Base-by-base conservation (phyloP, 2,888 invertebrate genomes). In the Bombyx huttoni region DNA sequence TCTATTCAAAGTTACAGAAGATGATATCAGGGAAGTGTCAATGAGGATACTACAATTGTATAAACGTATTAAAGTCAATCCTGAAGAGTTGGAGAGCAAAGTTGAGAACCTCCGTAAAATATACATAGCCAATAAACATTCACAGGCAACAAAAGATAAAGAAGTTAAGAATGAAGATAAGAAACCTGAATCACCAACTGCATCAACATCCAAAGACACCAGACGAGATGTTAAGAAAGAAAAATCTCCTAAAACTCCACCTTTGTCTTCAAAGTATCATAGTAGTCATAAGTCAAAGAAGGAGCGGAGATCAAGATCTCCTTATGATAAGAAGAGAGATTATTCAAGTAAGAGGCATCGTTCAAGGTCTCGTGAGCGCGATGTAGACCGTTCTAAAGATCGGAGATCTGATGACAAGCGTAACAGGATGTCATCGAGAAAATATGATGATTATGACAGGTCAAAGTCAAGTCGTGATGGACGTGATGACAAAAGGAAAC, bases 11-110 rank as follows among this genome's bases (percentile, higher is more conserved):
- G 96, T 96, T 0, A 89, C 91, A 0, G 96, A 97, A 80, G 91
- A 91, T 35, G 93, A 96, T 59, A 94, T 99, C 3, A 89, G 93
- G 52, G 95, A 96, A 64, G 95, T 98, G 51, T 95, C 95, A 65
- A 82, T 92, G 49, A 91, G 93, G 48, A 96, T 98, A 57, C 87
- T 98, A 55, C 91, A 93, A 60, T 88, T 98, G 0, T 99, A 98
- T 74, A 92, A 91, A 54, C 90, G 98, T 52, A 83, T 92, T 3
- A 96, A 96, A 90, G 95, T 95, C 47, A 89, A 89, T 58, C 84
- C 90, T 0, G 89, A 89, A 40, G 88, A 86, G 46, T 61, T 89
- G 46, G 89, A 89, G 55, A 67, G 57, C 46, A 88, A 86, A 65
- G 79, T 89, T 1, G 89, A 89, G 8, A 51, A 68, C 8, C 63